These are phyloP conservation scores for Lemur catta DNA, from an alignment of 2,797 vertebrate species.

Conservation along the genomic window DNA sequence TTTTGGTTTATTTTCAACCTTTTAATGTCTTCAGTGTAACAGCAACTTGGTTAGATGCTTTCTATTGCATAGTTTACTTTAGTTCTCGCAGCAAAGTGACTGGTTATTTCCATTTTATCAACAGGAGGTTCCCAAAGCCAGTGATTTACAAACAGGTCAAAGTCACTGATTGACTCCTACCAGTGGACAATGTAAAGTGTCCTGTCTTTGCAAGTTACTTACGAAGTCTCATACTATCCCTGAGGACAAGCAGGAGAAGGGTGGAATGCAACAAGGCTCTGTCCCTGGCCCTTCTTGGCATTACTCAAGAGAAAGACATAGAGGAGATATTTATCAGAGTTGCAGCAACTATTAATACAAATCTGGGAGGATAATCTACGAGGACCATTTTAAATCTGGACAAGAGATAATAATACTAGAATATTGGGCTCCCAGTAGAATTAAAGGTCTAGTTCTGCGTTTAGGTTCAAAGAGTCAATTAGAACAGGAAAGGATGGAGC, in stretches of 20 bases:
- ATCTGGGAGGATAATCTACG: neutral
- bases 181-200: neutral
- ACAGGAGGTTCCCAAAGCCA: neutral
- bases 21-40: neutral
- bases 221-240: neutral
- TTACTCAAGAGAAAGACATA: neutral
- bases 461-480: neutral
- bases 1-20: neutral
- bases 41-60: neutral
- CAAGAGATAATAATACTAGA: neutral
- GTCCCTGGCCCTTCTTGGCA: neutral
- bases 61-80: neutral
- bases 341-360: neutral
- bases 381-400: neutral
- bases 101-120: neutral
- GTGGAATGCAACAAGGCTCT: neutral
- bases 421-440: neutral
- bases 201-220: neutral
- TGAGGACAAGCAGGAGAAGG: neutral
- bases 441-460: neutral
- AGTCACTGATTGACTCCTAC: neutral
- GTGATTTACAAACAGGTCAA: neutral
- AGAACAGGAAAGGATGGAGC: neutral
- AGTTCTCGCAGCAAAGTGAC: neutral
- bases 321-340: neutral